Conservation (phyloP, 2,888 invertebrate genomes). For the Napeogenes inachia region DNA sequence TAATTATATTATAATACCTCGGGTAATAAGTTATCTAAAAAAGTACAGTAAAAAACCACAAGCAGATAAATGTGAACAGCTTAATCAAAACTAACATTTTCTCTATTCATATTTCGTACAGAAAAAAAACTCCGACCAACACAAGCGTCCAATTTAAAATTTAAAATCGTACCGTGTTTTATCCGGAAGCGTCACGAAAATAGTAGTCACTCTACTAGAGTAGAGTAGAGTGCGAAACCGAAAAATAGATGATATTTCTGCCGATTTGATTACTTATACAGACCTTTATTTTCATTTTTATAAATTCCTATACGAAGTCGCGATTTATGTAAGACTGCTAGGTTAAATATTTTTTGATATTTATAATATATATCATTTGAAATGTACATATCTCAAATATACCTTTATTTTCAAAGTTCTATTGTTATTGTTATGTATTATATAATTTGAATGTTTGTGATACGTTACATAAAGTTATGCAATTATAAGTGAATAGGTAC, state of each 20-base stretch:
- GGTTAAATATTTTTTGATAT: not conserved
- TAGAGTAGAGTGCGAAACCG: not conserved
- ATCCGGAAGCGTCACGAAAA: not conserved
- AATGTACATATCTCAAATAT: too few relatives aligned
- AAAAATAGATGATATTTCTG: not conserved
- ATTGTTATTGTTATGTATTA: too few relatives aligned
- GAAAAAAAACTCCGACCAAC: not conserved
- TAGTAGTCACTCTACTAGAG: not conserved
- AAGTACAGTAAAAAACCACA: too few relatives aligned
- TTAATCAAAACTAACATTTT: not conserved
- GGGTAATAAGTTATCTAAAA: too few relatives aligned
- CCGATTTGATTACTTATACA: not conserved
- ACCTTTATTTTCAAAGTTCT: too few relatives aligned
- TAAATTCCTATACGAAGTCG: not conserved
- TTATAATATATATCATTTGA: not conserved
- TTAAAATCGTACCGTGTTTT: not conserved
- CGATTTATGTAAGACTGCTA: not conserved
- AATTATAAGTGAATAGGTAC: conserved; percentile 1
- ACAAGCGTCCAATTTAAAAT: conserved; percentile 1
- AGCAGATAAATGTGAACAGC: not conserved
- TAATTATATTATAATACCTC: too few relatives aligned
- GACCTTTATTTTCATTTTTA: not conserved
- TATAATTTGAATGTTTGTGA: too few relatives aligned
- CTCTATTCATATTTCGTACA: conserved; percentile 1
- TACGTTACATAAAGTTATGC: not conserved